Evolutionary conservation across 2,797 vertebrate species (phyloP), one percentile per base, ranked within the genome.

Genomic region (Arctocebus calabarensis): DNA sequence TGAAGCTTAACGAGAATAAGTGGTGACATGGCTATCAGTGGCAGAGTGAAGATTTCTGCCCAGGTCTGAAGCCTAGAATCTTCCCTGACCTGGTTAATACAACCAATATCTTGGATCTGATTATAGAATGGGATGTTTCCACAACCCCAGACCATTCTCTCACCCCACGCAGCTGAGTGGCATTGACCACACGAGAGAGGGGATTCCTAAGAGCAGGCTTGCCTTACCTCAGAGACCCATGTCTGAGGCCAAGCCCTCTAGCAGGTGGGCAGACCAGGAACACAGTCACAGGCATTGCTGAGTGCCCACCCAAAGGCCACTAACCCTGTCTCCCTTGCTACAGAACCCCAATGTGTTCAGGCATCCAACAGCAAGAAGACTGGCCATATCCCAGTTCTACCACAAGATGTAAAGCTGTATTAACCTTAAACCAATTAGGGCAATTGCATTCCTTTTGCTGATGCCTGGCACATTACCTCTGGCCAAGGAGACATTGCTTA

Each of bases 351-450:
- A 17, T 25, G 12, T 10, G 0, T 52, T 61, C 45, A 81, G 68
- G 40, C 43, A 32, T 22, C 77, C 40, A 5, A 11, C 1, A 1
- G 29, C 29, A 4, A 40, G 45, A 87, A 73, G 34, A 0, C 64
- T 48, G 20, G 40, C 34, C 19, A 8, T 22, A 19, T 34, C 68
- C 84, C 70, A 48, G 29, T 32, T 52, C 70, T 79, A 62, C 19
- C 14, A 37, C 59, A 62, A 79, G 29, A 52, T 19, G 37, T 12
- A 61, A 78, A 88, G 57, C 88, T 79, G 34, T 22, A 89, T 78
- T 94, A 71, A 88, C 91, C 62, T 89, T 61, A 83, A 85, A 68
- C 70, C 79, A 73, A 74, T 55, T 45, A 92, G 66, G 20, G 19
- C 68, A n/a, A 37, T 73, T 81, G 90, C 57, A 43, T 88, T 86